Percentiles rank a stretch among this genome's conserved stretches.
phyloP scores from a whole-genome alignment of 2,888 invertebrate genomes.

The Trichogramma dendrolimi region DNA sequence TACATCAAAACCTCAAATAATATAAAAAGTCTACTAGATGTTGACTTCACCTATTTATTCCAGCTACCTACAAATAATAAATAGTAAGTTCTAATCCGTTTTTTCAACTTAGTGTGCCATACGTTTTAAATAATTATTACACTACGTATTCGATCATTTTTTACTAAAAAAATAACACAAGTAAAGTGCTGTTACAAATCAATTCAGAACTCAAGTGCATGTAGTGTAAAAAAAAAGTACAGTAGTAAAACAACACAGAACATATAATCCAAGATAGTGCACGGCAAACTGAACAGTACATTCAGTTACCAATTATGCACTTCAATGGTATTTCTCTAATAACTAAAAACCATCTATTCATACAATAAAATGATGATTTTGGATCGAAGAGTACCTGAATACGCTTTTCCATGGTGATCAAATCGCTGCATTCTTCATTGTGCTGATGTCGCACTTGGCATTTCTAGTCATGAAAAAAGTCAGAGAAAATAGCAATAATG shows the following conservation, averaged over 20 bases:
- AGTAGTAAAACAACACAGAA: conserved; percentile 9
- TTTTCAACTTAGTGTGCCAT: too few relatives aligned
- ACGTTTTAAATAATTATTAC: not conserved
- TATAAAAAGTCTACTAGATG: conserved; percentile 10
- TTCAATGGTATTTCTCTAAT: conserved; percentile 22
- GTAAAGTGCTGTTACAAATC: not conserved
- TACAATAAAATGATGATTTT: conserved; percentile 34
- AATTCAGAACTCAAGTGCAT: not conserved
- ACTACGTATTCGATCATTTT: conserved; percentile 2
- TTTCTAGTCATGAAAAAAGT: conserved; percentile 61
- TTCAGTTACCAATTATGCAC: conserved; percentile 27
- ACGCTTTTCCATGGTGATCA: conserved; percentile 90
- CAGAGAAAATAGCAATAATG: conserved; percentile 43
- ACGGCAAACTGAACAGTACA: conserved; percentile 8
- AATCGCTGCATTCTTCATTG: conserved; percentile 89
- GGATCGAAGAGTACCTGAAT: conserved; percentile 59
- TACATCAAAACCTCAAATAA: not conserved
- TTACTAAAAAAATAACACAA: conserved; percentile 1
- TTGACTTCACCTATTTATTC: not conserved
- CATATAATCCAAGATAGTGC: conserved; percentile 14
- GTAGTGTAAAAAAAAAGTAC: not conserved
- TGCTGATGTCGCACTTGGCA: conserved; percentile 87
- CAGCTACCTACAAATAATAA: too few relatives aligned
- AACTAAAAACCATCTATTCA: conserved; percentile 26
- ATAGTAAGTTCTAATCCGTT: too few relatives aligned